phyloP scores from a whole-genome alignment of 2,113 vertebrate species.

The Mionectes macconnelli region DNA sequence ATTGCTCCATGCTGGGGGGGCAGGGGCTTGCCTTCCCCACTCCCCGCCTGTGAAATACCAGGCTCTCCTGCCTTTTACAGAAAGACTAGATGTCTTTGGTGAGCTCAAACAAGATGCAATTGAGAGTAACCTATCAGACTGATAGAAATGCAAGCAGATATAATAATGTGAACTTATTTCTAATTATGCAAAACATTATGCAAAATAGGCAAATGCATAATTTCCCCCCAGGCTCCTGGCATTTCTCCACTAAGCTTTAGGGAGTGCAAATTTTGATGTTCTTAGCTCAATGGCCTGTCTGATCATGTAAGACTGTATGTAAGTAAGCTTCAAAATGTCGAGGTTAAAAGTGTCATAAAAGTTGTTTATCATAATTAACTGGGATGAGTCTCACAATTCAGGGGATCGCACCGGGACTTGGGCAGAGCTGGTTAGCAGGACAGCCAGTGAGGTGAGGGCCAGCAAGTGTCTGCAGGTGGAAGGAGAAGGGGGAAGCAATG shows the following conservation, averaged over 20 bases:
- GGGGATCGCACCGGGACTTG: not conserved
- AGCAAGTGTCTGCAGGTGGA: not conserved
- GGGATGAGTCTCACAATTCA: not conserved
- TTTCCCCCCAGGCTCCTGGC: conserved; percentile 8
- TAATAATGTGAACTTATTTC: not conserved
- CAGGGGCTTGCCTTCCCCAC: not conserved
- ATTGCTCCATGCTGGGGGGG: not conserved
- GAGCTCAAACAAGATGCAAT: not conserved
- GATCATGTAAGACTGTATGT: not conserved
- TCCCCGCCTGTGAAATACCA: not conserved
- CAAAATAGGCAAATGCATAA: conserved; percentile 15
- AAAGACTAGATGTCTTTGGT: not conserved
- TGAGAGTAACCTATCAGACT: conserved; percentile 18
- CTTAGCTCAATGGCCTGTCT: conserved; percentile 32
- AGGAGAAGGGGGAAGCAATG: conserved; percentile 2
- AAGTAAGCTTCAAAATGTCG: not conserved
- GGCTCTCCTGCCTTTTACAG: not conserved
- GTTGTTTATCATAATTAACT: not conserved
- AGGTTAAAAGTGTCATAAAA: not conserved
- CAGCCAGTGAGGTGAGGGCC: not conserved
- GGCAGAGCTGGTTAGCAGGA: not conserved
- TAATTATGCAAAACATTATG: conserved; percentile 38
- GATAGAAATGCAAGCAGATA: conserved; percentile 43
- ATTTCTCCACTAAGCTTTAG: conserved; percentile 33
- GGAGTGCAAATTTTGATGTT: conserved; percentile 26